A percentile compares a stretch with the other conserved stretches of the same genome.
phyloP scores from a whole-genome alignment of 1,140 invertebrate species.

The Elymnias hypermnestra region DNA sequence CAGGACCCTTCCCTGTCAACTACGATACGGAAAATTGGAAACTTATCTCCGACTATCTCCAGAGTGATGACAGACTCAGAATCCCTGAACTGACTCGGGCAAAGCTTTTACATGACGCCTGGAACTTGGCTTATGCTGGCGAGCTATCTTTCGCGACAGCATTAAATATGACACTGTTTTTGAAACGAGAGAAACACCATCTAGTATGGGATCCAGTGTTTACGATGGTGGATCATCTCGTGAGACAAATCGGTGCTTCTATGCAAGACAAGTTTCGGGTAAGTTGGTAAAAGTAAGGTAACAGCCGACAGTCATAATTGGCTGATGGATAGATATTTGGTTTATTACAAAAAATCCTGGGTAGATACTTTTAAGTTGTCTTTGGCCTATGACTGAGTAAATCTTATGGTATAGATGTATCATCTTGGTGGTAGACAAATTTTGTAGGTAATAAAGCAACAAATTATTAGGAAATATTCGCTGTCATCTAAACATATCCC shows the following conservation, averaged over 20 bases:
- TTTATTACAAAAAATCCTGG: no score
- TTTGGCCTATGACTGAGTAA: no score
- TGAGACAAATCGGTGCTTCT: slow-evolving; percentile 80
- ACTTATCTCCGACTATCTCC: slow-evolving; percentile 80
- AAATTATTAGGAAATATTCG: no score
- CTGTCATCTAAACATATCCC: no score
- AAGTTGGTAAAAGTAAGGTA: slow-evolving; percentile 13
- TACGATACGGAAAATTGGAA: slow-evolving; percentile 89
- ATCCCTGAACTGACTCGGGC: slow-evolving; percentile 85
- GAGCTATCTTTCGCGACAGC: slow-evolving; percentile 83
- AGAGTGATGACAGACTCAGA: slow-evolving; percentile 64
- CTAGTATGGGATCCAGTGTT: slow-evolving; percentile 87
- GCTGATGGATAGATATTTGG: no score
- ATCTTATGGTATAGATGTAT: no score
- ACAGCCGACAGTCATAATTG: no score
- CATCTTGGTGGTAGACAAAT: no score
- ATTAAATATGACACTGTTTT: slow-evolving; percentile 85
- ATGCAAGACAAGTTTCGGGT: slow-evolving; percentile 84
- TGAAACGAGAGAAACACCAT: slow-evolving; percentile 82
- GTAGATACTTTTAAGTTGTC: no score
- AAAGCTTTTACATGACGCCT: slow-evolving; percentile 86
- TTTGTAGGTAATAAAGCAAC: no score
- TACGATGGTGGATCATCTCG: slow-evolving; percentile 86
- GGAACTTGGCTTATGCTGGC: slow-evolving; percentile 87
- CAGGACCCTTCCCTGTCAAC: slow-evolving; percentile 88